A percentile compares a stretch with the other conserved stretches of the same genome.
These are phyloP conservation scores for Sakesphorus luctuosus DNA, from an alignment of 2,113 vertebrate genomes.

Conservation along the genomic window DNA sequence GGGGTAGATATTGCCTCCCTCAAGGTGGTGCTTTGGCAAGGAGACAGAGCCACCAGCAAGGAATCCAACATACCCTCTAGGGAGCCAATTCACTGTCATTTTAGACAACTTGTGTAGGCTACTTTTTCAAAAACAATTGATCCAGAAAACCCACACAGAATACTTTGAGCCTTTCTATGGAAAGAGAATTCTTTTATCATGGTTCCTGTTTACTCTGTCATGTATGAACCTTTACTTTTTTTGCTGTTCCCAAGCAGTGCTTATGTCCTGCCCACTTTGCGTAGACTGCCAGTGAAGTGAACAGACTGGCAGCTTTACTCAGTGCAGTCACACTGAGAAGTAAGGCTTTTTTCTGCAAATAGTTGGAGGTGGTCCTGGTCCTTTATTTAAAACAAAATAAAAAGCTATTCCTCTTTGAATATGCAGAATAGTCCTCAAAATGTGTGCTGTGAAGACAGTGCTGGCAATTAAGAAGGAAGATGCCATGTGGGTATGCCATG, in stretches of 20 bases:
- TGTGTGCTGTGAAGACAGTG: background rate
- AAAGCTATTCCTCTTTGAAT: background rate
- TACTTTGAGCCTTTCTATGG: background rate
- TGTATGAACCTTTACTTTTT: background rate
- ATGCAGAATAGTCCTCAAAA: background rate
- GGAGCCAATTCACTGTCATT: background rate
- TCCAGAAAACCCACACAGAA: background rate
- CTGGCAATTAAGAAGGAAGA: background rate
- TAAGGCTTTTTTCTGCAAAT: background rate
- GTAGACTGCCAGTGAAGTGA: background rate
- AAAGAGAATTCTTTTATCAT: background rate
- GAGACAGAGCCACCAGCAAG: background rate
- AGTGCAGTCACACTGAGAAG: background rate
- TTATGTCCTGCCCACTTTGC: background rate
- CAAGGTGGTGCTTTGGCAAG: background rate
- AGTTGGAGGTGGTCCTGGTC: background rate
- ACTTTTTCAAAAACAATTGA: background rate
- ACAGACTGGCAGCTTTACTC: background rate
- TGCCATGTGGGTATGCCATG: background rate
- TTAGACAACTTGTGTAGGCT: background rate
- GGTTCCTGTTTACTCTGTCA: background rate
- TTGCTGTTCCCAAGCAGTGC: background rate
- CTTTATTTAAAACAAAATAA: background rate
- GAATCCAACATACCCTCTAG: background rate
- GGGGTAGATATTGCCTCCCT: background rate